Evolutionary conservation across 2,797 vertebrate species (phyloP).

Genomic region (Danio tinwini): DNA sequence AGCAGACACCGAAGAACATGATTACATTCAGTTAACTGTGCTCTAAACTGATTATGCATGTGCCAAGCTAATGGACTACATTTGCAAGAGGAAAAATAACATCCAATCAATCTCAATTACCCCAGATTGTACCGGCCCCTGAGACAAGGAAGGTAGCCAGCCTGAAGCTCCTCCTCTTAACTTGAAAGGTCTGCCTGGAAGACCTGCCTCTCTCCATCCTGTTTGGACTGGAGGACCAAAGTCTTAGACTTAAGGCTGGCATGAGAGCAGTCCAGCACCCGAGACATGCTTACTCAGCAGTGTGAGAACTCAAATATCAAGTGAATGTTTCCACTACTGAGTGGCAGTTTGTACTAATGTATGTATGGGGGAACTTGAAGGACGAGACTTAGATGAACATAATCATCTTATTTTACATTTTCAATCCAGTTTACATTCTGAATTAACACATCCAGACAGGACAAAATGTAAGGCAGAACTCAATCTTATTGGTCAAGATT

Average conservation of each 20-base stretch:
- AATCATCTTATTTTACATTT: no score
- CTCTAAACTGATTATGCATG: conserved; percentile 99
- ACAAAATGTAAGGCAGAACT: background rate
- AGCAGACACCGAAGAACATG: conserved; percentile 99
- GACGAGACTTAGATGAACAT: no score
- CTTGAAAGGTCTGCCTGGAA: conserved; percentile 78
- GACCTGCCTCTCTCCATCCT: conserved; percentile 73
- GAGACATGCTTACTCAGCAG: conserved; percentile 52
- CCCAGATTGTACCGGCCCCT: conserved; percentile 87
- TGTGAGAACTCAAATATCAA: conserved; percentile 32
- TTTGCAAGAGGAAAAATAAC: conserved; percentile 99
- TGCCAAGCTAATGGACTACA: conserved; percentile 99
- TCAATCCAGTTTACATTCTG: background rate
- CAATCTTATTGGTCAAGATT: background rate
- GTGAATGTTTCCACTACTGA: background rate
- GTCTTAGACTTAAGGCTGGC: conserved; percentile 19
- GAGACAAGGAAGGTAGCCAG: conserved; percentile 88
- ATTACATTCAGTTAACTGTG: conserved; percentile 99
- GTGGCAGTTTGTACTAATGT: background rate
- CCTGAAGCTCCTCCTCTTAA: conserved; percentile 64
- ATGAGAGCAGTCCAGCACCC: conserved; percentile 42
- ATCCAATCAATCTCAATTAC: conserved; percentile 99
- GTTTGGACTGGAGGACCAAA: conserved; percentile 64
- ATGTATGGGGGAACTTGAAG: background rate
- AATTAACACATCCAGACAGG: background rate